phyloP scores from a whole-genome alignment of 2,888 invertebrate species.

The Dorcus parallelipipedus region DNA sequence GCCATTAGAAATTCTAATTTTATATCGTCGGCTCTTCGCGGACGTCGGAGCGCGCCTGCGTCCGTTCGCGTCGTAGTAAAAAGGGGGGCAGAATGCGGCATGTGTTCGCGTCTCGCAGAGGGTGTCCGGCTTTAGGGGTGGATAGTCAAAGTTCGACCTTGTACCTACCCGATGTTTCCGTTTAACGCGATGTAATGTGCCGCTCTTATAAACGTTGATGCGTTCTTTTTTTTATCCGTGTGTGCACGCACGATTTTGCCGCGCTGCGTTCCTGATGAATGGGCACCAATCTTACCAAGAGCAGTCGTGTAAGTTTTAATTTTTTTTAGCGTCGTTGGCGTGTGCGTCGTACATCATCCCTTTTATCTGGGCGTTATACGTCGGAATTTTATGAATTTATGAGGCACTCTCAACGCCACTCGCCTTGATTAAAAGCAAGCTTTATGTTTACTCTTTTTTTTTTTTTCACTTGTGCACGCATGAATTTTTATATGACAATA shows the following conservation, averaged over 20 bases:
- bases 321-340: neutral
- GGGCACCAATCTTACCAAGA: conserved; percentile 53
- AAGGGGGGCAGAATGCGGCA: conserved; percentile 27
- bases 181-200: neutral
- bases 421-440: too few species aligned
- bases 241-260: conserved; percentile 6
- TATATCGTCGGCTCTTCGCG: neutral
- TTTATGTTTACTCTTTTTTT: too few species aligned
- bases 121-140: conserved; percentile 26
- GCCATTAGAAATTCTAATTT: conserved; percentile 15
- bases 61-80: conserved; percentile 13
- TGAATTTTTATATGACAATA: too few species aligned
- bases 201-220: neutral
- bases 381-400: too few species aligned
- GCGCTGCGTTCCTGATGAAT: conserved; percentile 43
- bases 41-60: conserved; percentile 16
- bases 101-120: conserved; percentile 25
- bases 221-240: conserved; percentile 1
- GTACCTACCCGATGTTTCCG: neutral
- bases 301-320: conserved; percentile 47
- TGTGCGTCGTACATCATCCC: too few species aligned
- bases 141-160: conserved; percentile 14
- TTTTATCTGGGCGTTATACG: too few species aligned
- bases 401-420: too few species aligned
- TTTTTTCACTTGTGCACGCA: too few species aligned